Conservation (phyloP, 2,888 invertebrate species). For the Drosophila meridiana region DNA sequence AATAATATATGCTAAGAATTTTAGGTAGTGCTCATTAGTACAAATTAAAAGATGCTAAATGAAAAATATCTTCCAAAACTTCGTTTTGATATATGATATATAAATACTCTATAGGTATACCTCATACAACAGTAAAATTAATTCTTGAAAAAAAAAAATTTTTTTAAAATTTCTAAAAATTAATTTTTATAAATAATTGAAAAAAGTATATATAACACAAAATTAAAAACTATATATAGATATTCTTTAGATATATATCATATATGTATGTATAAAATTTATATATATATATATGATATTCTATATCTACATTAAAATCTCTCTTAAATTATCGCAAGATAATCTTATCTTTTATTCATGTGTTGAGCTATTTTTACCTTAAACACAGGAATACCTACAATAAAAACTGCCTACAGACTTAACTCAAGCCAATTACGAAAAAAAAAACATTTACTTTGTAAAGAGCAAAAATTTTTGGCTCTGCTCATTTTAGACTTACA, state of each 20-base stretch:
- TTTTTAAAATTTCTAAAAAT: background rate
- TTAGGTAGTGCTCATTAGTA: no score
- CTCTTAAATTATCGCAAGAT: background rate
- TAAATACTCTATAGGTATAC: background rate
- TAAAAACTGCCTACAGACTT: background rate
- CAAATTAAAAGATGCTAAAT: background rate
- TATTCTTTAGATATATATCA: background rate
- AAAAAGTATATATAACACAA: background rate
- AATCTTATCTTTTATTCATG: background rate
- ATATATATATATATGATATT: background rate
- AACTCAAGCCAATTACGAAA: constrained; percentile 3
- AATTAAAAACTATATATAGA: background rate
- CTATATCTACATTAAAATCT: background rate
- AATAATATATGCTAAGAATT: background rate
- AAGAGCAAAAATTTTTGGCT: constrained; percentile 8
- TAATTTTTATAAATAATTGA: background rate
- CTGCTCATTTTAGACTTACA: constrained; percentile 10
- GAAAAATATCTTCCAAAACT: background rate
- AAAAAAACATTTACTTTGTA: constrained; percentile 8
- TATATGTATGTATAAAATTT: background rate
- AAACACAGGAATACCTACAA: background rate
- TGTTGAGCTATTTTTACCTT: background rate
- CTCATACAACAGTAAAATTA: background rate
- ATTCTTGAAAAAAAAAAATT: background rate
- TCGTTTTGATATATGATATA: background rate